Evolutionary conservation across 2,797 vertebrate species (phyloP), one percentile per base, ranked within the genome.

Genomic region (Gambelia wislizenii): DNA sequence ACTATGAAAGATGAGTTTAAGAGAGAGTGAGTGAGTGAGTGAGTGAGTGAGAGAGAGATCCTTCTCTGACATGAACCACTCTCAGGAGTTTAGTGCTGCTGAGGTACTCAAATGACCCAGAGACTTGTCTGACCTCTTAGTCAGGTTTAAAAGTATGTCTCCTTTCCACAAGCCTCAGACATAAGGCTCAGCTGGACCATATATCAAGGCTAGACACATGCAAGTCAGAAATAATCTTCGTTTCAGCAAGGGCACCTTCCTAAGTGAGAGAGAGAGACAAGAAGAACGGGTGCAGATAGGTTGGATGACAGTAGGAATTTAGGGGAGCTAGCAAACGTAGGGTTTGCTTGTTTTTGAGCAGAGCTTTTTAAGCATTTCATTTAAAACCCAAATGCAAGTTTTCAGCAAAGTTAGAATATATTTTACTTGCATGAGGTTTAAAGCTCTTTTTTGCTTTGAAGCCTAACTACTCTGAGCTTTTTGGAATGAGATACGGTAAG

Each of bases 21-120:
- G 20, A n/a, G 33, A 39, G n/a, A 72, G n/a, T n/a, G n/a, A n/a
- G n/a, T n/a, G n/a, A n/a, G n/a, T n/a, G n/a, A n/a, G n/a, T n/a
- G n/a, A n/a, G n/a, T n/a, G n/a, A n/a, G n/a, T n/a, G 20, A 42
- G 36, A 3, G 42, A 47, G 44, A 47, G 12, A 25, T 84, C 8
- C 75, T 91, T 52, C 70, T 75, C 36, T 39, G 33, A 8, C 30
- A 49, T 61, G 36, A 77, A 67, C 42, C 44, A 69, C 61, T 52
- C 61, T 52, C 27, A 80, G 77, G 61, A 33, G 25, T 70, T 69
- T 42, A 30, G 54, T 82, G 88, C 91, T 89, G 87, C 87, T 88
- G 77, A 2, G 84, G 89, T 75, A 86, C 93, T 93, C 92, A 96
- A 92, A 94, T 94, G 94, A 82, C 78, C 86, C 52, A 59, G 39